Base-by-base conservation (phyloP, 2,113 vertebrate species). In the Cyrtonyx montezumae region DNA sequence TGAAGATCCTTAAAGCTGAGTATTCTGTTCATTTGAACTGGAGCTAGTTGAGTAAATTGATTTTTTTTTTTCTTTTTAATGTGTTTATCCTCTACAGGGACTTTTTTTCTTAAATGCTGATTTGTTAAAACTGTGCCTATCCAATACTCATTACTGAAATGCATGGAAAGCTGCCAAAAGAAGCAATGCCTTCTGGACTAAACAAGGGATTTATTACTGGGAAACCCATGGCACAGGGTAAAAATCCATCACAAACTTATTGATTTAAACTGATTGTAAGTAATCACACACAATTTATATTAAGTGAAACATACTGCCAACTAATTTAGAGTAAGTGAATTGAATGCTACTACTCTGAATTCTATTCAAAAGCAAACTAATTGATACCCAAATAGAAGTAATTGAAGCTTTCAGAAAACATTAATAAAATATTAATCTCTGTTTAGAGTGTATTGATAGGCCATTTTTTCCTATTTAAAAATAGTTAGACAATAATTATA, bases 241-340 rank as follows among this genome's bases (percentile, higher is more conserved):
- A 97, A 94, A 97, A 96, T 96, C 97, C 88, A 96, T 95, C 94
- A 96, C 91, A 95, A 97, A 97, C 59, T 88, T 94, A 97, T 97
- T 96, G 96, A 96, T 94, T 96, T 97, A 94, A 95, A 87, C 91
- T 94, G 95, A 96, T 97, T 96, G 92, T 92, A 97, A 95, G 94
- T 96, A 94, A 97, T 97, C 95, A 96, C 93, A 92, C 63, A 79
- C 96, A 92, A 96, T 95, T 97, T 97, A 97, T 96, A 97, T 95
- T 88, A 96, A 96, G 88, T 95, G 88, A 96, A 97, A 96, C 92
- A 96, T 70, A 95, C 92, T 94, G 92, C 95, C 94, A 94, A 68
- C 95, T 97, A 97, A 97, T 96, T 95, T 95, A 91, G 95, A 96
- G 93, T 93, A 96, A 97, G 87, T 96, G 79, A 95, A 91, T 11